These are phyloP conservation scores for Neostethus bicornis DNA, from an alignment of 2,797 vertebrate species.

Conservation along the genomic window DNA sequence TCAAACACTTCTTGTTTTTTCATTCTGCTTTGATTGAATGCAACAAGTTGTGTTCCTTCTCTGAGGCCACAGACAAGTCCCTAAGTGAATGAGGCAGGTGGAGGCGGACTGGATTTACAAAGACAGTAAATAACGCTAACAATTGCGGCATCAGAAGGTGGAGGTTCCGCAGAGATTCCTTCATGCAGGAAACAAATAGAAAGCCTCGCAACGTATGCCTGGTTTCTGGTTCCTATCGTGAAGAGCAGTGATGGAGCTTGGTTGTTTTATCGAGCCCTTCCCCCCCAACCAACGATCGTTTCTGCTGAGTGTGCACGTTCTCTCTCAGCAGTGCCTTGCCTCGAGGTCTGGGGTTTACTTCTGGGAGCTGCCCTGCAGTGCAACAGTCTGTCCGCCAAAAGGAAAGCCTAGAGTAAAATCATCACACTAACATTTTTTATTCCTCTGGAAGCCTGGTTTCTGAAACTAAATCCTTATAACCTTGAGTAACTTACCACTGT, in stretches of 20 bases:
- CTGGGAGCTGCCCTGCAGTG: conserved; percentile 34
- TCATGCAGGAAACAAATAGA: conserved; percentile 7
- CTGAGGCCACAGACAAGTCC: conserved; percentile 27
- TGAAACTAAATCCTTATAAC: no score
- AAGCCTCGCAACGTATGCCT: no score
- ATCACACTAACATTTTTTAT: neutral
- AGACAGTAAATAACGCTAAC: conserved; percentile 36
- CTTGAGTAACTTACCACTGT: no score
- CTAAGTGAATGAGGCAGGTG: conserved; percentile 29
- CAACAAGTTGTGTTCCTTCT: conserved; percentile 41
- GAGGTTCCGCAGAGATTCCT: conserved; percentile 28
- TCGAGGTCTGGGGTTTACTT: conserved; percentile 29
- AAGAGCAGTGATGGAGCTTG: conserved; percentile 34
- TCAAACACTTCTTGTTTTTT: conserved; percentile 34
- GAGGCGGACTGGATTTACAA: conserved; percentile 20
- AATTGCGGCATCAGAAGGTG: conserved; percentile 3
- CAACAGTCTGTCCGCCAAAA: conserved; percentile 11
- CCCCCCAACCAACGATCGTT: neutral
- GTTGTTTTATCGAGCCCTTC: conserved; percentile 33
- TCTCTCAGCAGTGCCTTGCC: conserved; percentile 36
- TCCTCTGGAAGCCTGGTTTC: neutral
- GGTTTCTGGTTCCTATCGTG: conserved; percentile 18
- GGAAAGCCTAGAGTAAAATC: conserved; percentile 2
- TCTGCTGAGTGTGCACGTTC: conserved; percentile 57
- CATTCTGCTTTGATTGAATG: conserved; percentile 31